These are phyloP conservation scores for Drosophila varians DNA, from an alignment of 1,140 invertebrate genomes.

Conservation along the genomic window DNA sequence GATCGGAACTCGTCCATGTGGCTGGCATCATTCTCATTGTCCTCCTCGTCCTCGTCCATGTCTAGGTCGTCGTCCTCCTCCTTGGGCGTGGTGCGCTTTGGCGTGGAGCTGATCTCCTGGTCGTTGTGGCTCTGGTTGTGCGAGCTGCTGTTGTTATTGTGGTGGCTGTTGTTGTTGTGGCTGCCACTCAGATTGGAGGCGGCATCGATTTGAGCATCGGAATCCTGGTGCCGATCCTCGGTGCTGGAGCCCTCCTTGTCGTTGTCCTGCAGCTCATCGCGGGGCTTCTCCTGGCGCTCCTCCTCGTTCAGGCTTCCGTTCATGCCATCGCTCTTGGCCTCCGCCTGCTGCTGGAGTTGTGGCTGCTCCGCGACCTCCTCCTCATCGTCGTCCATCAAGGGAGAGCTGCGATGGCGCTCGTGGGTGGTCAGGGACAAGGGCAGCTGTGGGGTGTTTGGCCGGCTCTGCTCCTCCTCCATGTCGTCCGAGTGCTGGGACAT, in stretches of 20 bases:
- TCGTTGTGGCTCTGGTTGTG: slow-evolving; percentile 11
- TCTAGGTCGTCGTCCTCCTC: slow-evolving; percentile 83
- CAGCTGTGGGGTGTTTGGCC: slow-evolving; percentile 74
- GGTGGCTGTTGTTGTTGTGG: slow-evolving; percentile 84
- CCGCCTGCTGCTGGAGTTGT: slow-evolving; percentile 27
- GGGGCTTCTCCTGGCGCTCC: slow-evolving; percentile 50
- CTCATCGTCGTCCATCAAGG: slow-evolving; percentile 62
- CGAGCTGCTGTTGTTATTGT: slow-evolving; percentile 75
- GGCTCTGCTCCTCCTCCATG: slow-evolving; percentile 78
- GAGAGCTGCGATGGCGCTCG: slow-evolving; percentile 74
- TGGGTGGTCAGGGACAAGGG: slow-evolving; percentile 81
- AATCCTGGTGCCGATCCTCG: slow-evolving; percentile 27
- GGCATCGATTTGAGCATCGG: slow-evolving; percentile 12
- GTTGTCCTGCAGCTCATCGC: slow-evolving; percentile 18
- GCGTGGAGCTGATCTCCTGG: slow-evolving; percentile 31
- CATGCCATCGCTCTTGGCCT: slow-evolving; percentile 41
- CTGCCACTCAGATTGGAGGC: slow-evolving; percentile 50
- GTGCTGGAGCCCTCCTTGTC: slow-evolving; percentile 47
- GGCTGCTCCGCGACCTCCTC: slow-evolving; percentile 30
- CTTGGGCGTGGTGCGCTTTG: slow-evolving; percentile 76
- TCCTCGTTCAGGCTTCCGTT: slow-evolving; percentile 45
- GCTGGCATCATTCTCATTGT: slow-evolving; percentile 79
- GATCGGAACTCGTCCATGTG: slow-evolving; percentile 81
- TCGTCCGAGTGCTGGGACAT: slow-evolving; percentile 83
- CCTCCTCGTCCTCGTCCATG: slow-evolving; percentile 82